Conservation (phyloP, 1,140 invertebrate genomes). For the honey bee (Apis mellifera) region Amel_HAv3.1 CM009931.2:7478501-7479000, state of each 20-base stretch:
- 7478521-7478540: too few relatives aligned
- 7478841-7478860: conserved; percentile 3
- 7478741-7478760: conserved; percentile 57
- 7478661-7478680: neutral
- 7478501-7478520: too few relatives aligned
- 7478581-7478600: neutral
- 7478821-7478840: conserved; percentile 30
- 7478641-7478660: conserved; percentile 31
- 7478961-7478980: neutral
- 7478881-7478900: neutral
- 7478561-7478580: neutral
- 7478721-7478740: conserved; percentile 49
- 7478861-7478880: neutral
- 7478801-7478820: conserved; percentile 59
- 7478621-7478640: conserved; percentile 1
- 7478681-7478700: neutral
- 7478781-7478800: conserved; percentile 60
- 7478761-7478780: conserved; percentile 64
- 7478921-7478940: neutral
- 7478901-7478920: too few relatives aligned
- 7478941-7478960: conserved; percentile 30
- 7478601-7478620: neutral
- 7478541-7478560: too few relatives aligned
- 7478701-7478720: neutral
- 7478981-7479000: conserved; percentile 1